Evolutionary conservation across 2,797 vertebrate species (phyloP).

Genomic region (Limosa lapponica): DNA sequence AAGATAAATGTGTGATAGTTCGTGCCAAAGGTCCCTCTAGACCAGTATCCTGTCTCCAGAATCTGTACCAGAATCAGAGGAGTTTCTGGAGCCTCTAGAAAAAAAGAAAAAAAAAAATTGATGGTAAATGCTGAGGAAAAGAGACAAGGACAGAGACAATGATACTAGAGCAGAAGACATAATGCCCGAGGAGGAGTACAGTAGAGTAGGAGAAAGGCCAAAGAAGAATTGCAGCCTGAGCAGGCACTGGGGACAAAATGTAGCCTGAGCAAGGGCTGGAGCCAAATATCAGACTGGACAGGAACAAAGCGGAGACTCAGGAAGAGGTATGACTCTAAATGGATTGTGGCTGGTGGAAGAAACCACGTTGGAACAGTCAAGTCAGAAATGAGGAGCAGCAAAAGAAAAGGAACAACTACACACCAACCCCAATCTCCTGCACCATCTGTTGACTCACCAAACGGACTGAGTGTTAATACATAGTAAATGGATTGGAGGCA

Average conservation of each 20-base stretch:
- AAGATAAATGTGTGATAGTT: background rate
- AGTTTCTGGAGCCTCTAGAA: background rate
- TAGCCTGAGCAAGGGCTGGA: background rate
- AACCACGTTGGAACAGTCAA: background rate
- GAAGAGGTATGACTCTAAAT: background rate
- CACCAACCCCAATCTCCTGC: background rate
- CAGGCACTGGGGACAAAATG: background rate
- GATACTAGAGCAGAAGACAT: background rate
- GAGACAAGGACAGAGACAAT: background rate
- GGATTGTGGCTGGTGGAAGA: accelerated
- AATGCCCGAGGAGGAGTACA: background rate
- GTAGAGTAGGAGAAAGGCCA: background rate
- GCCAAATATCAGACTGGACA: background rate
- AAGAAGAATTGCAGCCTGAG: background rate
- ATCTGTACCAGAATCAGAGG: background rate
- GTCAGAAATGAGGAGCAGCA: background rate
- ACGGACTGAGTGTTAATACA: accelerated
- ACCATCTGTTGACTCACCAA: background rate
- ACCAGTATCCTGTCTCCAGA: background rate
- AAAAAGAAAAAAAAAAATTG: background rate
- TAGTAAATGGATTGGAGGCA: background rate
- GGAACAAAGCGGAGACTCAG: background rate
- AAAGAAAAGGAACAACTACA: background rate
- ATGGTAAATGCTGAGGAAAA: background rate
- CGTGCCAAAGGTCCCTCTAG: background rate